Base-by-base conservation (phyloP, 2,113 vertebrate genomes). In the Dolichotis patagonum region DNA sequence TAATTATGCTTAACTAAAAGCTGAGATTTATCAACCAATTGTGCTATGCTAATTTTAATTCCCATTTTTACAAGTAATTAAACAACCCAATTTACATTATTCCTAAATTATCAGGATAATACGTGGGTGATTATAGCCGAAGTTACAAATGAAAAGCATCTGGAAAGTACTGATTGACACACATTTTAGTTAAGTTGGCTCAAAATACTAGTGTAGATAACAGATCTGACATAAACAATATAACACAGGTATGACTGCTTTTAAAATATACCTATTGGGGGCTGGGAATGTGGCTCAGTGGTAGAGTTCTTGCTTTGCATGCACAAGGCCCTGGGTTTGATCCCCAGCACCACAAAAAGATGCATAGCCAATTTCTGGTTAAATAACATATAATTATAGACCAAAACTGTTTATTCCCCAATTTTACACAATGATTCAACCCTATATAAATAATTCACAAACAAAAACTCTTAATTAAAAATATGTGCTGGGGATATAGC, bases 361-460 rank as follows among this genome's bases (percentile, higher is more conserved):
- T n/a, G 43, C n/a, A 75, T 28, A 41, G 73, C 38, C 60, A 84
- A 80, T 85, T 96, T 92, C 88, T 88, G 30, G 22, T 78, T 86
- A 89, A 97, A 83, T 65, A 81, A 73, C 75, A 89, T 54, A 54
- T 73, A 81, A 81, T 49, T 84, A 88, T 52, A 95, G 46, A 77
- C 38, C 62, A 95, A 90, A 82, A 54, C 17, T 86, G 14, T 43
- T 78, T 52, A 49, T 41, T 52, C 30, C 58, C 82, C 58, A 88
- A 71, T 89, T 96, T 96, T 93, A 96, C 96, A 46, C 60, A 95
- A 95, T 81, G 60, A 94, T 83, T 95, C 82, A 43, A 93, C 32
- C 82, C 41, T 92, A 82, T 19, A 89, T 54, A 87, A 98, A 87
- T 32, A 85, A 46, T 92, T 52, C 77, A 13, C 62, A 92, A 96